phyloP scores from a whole-genome alignment of 1,140 invertebrate genomes.

The Agrypnia vestita region DNA sequence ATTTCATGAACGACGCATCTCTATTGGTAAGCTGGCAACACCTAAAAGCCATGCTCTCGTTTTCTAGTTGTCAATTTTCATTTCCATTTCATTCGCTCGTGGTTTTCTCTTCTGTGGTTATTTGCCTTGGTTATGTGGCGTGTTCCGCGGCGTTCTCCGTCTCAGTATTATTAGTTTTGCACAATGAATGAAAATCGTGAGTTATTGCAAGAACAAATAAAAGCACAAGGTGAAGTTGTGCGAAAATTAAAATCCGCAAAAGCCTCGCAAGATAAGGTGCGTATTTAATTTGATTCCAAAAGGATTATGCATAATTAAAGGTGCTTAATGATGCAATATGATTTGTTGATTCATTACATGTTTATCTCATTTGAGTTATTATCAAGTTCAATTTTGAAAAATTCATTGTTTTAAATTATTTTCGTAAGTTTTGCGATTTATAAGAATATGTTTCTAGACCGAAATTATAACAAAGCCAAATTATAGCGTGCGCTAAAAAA shows the following conservation, averaged over 20 bases:
- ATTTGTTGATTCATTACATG: conserved; percentile 17
- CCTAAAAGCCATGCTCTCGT: conserved; percentile 40
- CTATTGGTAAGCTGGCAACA: conserved; percentile 26
- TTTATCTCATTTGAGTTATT: too few relatives aligned
- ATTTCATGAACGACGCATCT: too few relatives aligned
- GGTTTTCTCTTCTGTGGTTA: conserved; percentile 17
- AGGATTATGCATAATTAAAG: neutral
- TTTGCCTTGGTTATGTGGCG: conserved; percentile 37
- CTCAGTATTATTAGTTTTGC: conserved; percentile 19
- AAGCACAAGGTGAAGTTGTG: conserved; percentile 55
- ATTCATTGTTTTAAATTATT: too few relatives aligned
- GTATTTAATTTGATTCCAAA: neutral
- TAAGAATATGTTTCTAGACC: too few relatives aligned
- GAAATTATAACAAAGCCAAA: too few relatives aligned
- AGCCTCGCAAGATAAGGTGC: conserved; percentile 49
- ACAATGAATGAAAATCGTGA: conserved; percentile 53
- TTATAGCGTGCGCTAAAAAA: conserved; percentile 3
- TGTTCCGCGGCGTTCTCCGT: neutral
- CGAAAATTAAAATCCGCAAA: conserved; percentile 50
- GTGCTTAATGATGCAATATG: conserved; percentile 9
- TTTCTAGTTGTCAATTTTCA: conserved; percentile 26
- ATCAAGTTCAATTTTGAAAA: too few relatives aligned
- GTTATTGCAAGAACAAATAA: conserved; percentile 48
- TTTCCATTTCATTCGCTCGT: neutral
- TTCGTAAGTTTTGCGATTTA: too few relatives aligned